phyloP scores from a whole-genome alignment of 2,888 invertebrate species.

The Brenthis daphne region DNA sequence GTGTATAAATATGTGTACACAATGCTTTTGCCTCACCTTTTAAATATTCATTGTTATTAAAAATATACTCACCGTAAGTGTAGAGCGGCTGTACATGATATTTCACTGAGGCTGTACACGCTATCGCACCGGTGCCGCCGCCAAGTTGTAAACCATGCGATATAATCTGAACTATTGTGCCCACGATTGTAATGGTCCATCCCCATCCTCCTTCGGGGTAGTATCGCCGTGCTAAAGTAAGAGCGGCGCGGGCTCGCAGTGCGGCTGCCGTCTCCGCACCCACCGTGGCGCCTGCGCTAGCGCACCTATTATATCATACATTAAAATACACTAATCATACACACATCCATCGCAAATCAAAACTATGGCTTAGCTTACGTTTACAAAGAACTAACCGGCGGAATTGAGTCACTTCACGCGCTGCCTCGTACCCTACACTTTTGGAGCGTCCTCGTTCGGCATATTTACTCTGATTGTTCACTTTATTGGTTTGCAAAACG shows the following conservation, averaged over 20 bases:
- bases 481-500: slow-evolving; percentile 52
- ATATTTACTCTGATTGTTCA: slow-evolving; percentile 56
- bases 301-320: slow-evolving; percentile 72
- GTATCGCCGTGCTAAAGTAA: slow-evolving; percentile 87
- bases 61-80: slow-evolving; percentile 82
- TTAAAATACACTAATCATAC: slow-evolving; percentile 32
- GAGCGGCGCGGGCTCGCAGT: slow-evolving; percentile 83
- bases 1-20: too few species aligned
- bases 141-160: slow-evolving; percentile 89
- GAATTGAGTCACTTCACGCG: slow-evolving; percentile 76
- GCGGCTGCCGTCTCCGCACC: slow-evolving; percentile 73
- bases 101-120: slow-evolving; percentile 83
- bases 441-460: slow-evolving; percentile 76
- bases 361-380: slow-evolving; percentile 9
- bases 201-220: slow-evolving; percentile 95
- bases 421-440: slow-evolving; percentile 77
- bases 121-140: slow-evolving; percentile 84
- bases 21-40: neutral
- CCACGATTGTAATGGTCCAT: slow-evolving; percentile 89
- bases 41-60: slow-evolving; percentile 9
- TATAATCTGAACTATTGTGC: slow-evolving; percentile 87
- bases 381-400: slow-evolving; percentile 68
- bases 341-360: neutral
- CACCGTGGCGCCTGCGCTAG: slow-evolving; percentile 75
- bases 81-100: slow-evolving; percentile 84